A percentile compares a stretch with the other conserved stretches of the same genome.
These are phyloP conservation scores for Sus scrofa DNA, from an alignment of 2,113 vertebrate genomes.

Conservation along the genomic window DNA sequence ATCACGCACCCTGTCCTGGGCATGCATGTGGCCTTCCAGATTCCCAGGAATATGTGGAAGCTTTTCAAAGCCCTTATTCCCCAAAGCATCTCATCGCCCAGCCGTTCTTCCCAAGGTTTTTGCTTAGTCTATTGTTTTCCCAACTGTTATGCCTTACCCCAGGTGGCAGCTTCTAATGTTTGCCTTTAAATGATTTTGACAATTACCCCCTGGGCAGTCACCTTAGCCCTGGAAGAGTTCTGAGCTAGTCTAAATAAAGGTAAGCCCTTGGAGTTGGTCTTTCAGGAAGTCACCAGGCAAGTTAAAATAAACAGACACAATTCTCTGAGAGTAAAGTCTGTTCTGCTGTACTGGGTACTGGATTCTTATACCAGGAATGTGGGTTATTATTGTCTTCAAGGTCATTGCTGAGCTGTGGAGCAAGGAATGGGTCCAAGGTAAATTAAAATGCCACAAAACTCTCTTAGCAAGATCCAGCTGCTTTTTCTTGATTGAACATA, in stretches of 20 bases:
- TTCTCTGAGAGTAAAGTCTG: not conserved
- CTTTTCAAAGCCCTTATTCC: not conserved
- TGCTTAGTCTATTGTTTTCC: constrained; percentile 21
- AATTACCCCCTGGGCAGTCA: not conserved
- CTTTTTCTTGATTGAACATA: constrained; percentile 9
- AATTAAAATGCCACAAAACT: constrained; percentile 34
- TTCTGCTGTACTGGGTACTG: not conserved
- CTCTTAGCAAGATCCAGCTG: not conserved
- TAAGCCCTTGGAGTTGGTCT: not conserved
- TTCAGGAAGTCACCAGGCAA: not conserved
- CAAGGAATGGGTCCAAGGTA: not conserved
- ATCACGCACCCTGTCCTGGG: not conserved
- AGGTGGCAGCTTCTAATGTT: constrained; percentile 4
- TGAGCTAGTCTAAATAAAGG: constrained; percentile 40
- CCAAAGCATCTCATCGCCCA: not conserved
- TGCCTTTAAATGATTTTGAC: constrained; percentile 46
- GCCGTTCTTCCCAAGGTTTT: not conserved
- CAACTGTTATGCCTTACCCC: not conserved
- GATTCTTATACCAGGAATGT: not conserved
- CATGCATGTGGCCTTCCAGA: not conserved
- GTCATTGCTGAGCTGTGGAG: not conserved
- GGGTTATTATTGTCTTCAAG: not conserved
- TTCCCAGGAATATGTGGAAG: not conserved
- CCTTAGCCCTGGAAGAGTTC: not conserved
- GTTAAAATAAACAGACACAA: not conserved